Conservation (phyloP, 2,113 vertebrate species). For the Oxyruncus cristatus region DNA sequence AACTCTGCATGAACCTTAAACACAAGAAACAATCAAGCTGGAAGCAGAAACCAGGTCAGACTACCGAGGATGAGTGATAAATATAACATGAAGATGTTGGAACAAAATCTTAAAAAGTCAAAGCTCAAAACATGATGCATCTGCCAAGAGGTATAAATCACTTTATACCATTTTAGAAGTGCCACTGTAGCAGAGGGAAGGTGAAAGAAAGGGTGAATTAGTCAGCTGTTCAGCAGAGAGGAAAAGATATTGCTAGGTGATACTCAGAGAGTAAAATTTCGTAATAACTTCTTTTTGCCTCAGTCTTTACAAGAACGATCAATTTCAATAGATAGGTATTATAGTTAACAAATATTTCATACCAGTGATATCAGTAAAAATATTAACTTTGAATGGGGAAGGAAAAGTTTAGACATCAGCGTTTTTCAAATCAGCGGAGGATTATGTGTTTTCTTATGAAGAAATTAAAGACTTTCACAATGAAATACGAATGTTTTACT, state of each 20-base stretch:
- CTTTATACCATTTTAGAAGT: background rate
- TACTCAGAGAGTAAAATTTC: background rate
- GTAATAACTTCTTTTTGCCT: background rate
- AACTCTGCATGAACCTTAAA: slow-evolving; percentile 27
- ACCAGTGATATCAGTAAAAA: background rate
- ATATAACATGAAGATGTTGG: slow-evolving; percentile 24
- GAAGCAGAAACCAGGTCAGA: slow-evolving; percentile 43
- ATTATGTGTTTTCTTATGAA: background rate
- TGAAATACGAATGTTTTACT: background rate
- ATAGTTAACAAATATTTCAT: too few relatives aligned
- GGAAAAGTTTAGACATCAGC: background rate
- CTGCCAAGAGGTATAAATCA: background rate
- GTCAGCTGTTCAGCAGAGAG: background rate
- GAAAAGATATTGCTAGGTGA: background rate
- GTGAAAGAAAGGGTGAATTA: background rate
- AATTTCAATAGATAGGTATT: background rate
- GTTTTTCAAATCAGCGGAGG: background rate
- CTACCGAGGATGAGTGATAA: background rate
- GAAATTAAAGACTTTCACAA: background rate
- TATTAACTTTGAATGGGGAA: background rate
- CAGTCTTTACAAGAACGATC: background rate
- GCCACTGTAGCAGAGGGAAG: background rate
- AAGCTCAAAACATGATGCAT: background rate
- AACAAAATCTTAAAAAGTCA: background rate
- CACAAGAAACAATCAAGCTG: background rate